Base-by-base conservation (phyloP, 1,140 invertebrate species). In the Drosophila guanche region DNA sequence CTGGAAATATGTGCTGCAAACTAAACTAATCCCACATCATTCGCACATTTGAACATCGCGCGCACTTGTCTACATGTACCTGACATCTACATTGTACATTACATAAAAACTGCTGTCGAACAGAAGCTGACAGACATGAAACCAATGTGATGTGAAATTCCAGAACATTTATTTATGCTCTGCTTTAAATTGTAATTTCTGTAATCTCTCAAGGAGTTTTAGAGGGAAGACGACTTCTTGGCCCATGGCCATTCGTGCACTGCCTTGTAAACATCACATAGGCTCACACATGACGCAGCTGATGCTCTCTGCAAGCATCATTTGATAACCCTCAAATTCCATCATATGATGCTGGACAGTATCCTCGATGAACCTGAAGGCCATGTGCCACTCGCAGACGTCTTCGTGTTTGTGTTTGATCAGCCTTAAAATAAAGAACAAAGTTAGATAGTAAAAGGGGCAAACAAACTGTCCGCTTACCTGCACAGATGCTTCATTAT, bases 401-500 rank as follows among this genome's bases (percentile, higher is more conserved):
- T 6, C 14, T 4, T 20, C 16, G 1, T 74, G 81, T 22, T 88
- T 88, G 3, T 54, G 2, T 27, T 86, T 86, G 6, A 86, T 78
- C 3, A 86, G 51, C 12, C 72, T 75, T 47, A 4, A 8, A 4
- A 12, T 3, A 12, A 14, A 20, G n/a, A n/a, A 37, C 5, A 55
- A 16, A 20, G 16, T 4, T 2, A 37, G 7, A 3, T 25, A 22
- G 14, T 1, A 7, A 10, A 60, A 41, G 4, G 3, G 4, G 0
- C 4, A 25, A 52, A 4, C 45, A 33, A 7, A 14, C 3, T 14
- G 5, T 22, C 2, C 6, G n/a, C 46, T 5, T 75, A 75, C 72
- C 74, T 54, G 47, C 81, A 86, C 5, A 88, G 45, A 25, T 86
- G 58, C 60, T 80, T 75, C 83, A 86, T 88, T 16, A 78, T 57